Evolutionary conservation across 1,140 invertebrate genomes (phyloP).

Genomic region (Acyrthosiphon pisum): DNA sequence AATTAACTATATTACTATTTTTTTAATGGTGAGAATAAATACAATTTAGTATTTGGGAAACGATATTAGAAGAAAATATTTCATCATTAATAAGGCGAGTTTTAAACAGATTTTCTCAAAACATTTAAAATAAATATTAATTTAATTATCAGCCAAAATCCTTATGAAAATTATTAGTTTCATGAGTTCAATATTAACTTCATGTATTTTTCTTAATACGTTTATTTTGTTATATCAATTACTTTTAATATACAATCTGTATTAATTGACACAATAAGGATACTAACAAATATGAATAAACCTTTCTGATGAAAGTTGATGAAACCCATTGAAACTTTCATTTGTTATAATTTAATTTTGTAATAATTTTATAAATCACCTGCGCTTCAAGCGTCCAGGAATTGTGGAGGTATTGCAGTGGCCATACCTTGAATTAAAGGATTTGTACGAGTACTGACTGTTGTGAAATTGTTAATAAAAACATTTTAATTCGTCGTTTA

Average conservation of each 20-base stretch:
- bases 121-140: not conserved
- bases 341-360: not conserved
- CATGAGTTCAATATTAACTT: not conserved
- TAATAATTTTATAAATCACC: not conserved
- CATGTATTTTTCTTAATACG: too few relatives aligned
- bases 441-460: not conserved
- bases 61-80: not conserved
- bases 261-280: not conserved
- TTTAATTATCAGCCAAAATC: too few relatives aligned
- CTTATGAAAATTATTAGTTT: not conserved
- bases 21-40: not conserved
- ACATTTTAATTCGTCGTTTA: not conserved
- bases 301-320: too few relatives aligned
- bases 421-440: not conserved
- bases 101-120: not conserved
- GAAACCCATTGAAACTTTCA: not conserved
- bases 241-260: too few relatives aligned
- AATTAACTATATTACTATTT: not conserved
- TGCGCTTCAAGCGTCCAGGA: not conserved
- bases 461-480: not conserved
- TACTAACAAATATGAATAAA: not conserved
- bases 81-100: not conserved
- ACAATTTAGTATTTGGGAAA: not conserved
- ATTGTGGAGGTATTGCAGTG: not conserved
- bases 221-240: too few relatives aligned